Evolutionary conservation across 2,888 invertebrate genomes (phyloP), one percentile per base, ranked within the genome.

Genomic region (Sisyra nigra): DNA sequence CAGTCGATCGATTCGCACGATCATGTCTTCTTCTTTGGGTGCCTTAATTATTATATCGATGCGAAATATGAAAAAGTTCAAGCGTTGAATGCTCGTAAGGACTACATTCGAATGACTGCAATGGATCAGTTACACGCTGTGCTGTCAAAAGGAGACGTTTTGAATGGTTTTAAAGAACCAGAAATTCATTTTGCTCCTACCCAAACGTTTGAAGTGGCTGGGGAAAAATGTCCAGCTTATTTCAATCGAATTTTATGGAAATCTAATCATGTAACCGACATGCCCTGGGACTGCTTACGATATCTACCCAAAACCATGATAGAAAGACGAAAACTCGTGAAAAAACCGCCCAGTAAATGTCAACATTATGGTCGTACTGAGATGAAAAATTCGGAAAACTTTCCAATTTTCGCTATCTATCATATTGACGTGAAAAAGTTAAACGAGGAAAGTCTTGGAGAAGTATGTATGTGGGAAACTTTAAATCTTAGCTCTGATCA

Each of bases 21-120:
- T 37, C 19, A 37, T 11, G 6, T 37, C n/a, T 37, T 37, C 15
- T 37, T 37, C 18, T 6, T 37, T n/a, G 37, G 37, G 8, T 17
- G 19, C 6, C 6, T 37, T 17, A 37, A 37, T 17, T 37, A 37
- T 18, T 19, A 19, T 11, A 37, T 37, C n/a, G 37, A 17, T 19
- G 8, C 19, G 10, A 19, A 37, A 3, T n/a, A 19, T 37, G 17
- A 7, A n/a, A 15, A 18, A 37, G 17, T 18, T n/a, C 17, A 11
- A 19, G 11, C 11, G 9, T 19, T 19, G 9, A 24, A 3, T 24
- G 24, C 7, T 3, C 24, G 24, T 5, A 24, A 24, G 24, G 24
- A 24, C 7, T 24, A 24, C 24, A 37, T 37, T 15, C 10, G 19
- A 3, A 6, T n/a, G n/a, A 9, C 11, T 9, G n/a, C 17, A 17